Evolutionary conservation across 2,113 vertebrate species (phyloP).

Genomic region (Stictonetta naevosa): DNA sequence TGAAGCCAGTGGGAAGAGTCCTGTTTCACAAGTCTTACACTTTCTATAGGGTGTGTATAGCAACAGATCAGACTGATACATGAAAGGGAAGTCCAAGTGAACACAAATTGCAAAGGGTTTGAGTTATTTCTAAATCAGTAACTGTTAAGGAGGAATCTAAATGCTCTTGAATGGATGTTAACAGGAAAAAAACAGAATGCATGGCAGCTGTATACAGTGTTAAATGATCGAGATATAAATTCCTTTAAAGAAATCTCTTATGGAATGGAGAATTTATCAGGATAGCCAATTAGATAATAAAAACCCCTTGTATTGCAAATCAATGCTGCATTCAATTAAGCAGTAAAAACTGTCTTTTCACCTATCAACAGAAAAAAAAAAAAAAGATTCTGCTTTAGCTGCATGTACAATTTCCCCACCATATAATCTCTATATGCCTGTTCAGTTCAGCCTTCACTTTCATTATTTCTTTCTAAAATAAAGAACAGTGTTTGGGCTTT

Average conservation of each 20-base stretch:
- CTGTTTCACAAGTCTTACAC: not conserved
- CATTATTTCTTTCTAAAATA: not conserved
- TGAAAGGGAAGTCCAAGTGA: not conserved
- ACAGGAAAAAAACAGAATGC: not conserved
- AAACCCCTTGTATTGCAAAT: not conserved
- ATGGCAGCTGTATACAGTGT: not conserved
- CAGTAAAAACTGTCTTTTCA: constrained; percentile 3
- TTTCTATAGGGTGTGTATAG: not conserved
- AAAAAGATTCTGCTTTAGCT: not conserved
- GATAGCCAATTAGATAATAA: constrained; percentile 21
- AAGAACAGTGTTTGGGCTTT: not conserved
- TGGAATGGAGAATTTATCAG: not conserved
- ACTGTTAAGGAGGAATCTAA: not conserved
- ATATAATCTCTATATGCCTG: not conserved
- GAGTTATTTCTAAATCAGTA: not conserved
- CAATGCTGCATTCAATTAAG: constrained; percentile 7
- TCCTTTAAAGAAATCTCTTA: constrained; percentile 17
- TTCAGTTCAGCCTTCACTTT: not conserved
- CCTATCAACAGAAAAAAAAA: not conserved
- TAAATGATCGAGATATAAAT: not conserved
- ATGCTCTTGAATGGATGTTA: not conserved
- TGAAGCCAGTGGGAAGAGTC: not conserved
- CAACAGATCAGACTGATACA: not conserved
- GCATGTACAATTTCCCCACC: not conserved
- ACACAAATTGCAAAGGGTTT: not conserved